Percentiles rank a stretch among this genome's conserved stretches.
Conservation (phyloP, 2,113 vertebrate genomes). For the Myotis brandtii region DNA sequence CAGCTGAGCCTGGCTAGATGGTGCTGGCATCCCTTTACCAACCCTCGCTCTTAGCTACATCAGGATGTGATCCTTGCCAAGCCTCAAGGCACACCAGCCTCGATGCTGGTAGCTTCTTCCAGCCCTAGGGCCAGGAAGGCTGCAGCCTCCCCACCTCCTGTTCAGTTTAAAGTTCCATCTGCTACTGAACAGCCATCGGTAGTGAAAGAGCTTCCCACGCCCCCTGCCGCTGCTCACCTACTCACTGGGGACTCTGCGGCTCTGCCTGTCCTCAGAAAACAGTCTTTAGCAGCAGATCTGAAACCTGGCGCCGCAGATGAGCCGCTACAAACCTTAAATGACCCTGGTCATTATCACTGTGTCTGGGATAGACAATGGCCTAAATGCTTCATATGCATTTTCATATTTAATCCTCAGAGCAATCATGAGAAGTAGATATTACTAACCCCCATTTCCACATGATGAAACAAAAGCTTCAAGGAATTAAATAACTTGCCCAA, state of each 20-base stretch:
- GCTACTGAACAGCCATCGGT: neutral
- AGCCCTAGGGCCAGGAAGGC: neutral
- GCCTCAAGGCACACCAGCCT: neutral
- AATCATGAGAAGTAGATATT: neutral
- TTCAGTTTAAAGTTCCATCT: neutral
- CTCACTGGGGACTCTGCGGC: neutral
- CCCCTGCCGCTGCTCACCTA: neutral
- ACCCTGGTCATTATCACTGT: rapidly evolving
- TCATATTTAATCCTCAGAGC: neutral
- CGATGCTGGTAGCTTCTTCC: neutral
- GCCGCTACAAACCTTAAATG: neutral
- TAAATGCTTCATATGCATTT: neutral
- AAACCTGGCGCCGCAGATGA: neutral
- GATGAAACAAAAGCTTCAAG: conserved; percentile 56
- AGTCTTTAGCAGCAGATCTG: neutral
- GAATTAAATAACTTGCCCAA: conserved; percentile 25
- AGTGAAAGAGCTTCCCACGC: neutral
- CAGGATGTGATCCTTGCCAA: neutral
- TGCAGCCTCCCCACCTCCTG: neutral
- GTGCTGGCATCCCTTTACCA: neutral
- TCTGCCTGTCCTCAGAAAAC: neutral
- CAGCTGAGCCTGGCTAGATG: neutral
- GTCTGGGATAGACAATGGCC: neutral
- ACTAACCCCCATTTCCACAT: conserved; percentile 21
- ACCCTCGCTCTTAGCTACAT: neutral